Evolutionary conservation across 2,888 invertebrate species (phyloP), one percentile per base, ranked within the genome.

Genomic region (Tetrapedia diversipes): DNA sequence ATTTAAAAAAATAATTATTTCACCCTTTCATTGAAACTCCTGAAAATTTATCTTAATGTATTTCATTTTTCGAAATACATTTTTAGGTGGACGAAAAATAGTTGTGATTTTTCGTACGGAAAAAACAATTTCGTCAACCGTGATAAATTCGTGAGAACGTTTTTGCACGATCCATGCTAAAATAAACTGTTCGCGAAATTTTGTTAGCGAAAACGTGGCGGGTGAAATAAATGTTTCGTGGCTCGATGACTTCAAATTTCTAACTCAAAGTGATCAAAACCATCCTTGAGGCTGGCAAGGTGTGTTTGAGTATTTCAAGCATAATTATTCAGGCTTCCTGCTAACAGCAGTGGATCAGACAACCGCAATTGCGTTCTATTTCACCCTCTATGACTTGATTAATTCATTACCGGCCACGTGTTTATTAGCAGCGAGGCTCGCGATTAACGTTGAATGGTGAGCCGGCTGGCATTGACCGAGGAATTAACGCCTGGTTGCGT

Each of bases 381-480:
- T 80, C 77, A 68, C 77, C 51, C 61, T 54, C 51, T 37, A 64
- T 34, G 65, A 67, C 79, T 86, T 80, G 82, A 86, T 85, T 86
- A 83, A 86, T 82, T 80, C 82, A 83, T 86, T 81, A 85, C 59
- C 63, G 49, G 66, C 37, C 57, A 61, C 43, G 59, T 51, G 67
- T 67, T 75, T 77, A 66, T 71, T 70, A 71, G 54, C 56, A 61
- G 51, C 60, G 54, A 66, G n/a, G 61, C 69, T 60, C 49, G 54
- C 59, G 71, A 78, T 84, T 82, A 77, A 71, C 69, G 78, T 75
- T 41, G 24, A 81, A 67, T 68, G 43, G 43, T 47, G 14, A n/a
- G 16, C 24, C 14, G 14, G 65, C 24, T 37, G 19, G 27, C 14
- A 29, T 14, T 47, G 45, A 29, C 14, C 27, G 34, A 34, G 56